These are phyloP conservation scores for Protonibea diacanthus DNA, from an alignment of 2,797 vertebrate species.

Conservation along the genomic window DNA sequence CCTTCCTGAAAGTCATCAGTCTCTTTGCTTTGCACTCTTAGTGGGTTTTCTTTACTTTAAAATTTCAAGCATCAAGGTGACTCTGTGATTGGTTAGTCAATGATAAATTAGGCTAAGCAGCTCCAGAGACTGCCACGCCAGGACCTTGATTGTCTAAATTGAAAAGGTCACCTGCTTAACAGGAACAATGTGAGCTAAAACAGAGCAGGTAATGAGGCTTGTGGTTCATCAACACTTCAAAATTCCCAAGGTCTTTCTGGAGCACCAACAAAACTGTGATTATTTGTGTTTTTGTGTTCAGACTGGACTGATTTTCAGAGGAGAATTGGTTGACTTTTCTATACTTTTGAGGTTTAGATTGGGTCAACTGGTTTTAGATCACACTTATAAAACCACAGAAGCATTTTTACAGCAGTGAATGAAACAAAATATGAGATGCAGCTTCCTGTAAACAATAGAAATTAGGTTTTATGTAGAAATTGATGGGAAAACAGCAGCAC, in stretches of 20 bases:
- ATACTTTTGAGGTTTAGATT: not conserved
- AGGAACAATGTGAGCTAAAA: constrained; percentile 25
- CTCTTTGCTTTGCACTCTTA: too few relatives aligned
- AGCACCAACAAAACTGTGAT: constrained; percentile 20
- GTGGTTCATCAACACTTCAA: constrained; percentile 19
- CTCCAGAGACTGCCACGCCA: not conserved
- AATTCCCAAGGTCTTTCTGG: constrained; percentile 10
- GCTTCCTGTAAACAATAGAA: constrained; percentile 8
- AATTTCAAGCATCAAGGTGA: not conserved
- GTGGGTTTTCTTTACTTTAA: not conserved
- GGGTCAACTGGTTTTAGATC: not conserved
- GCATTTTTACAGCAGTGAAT: not conserved
- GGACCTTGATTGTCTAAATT: constrained; percentile 8
- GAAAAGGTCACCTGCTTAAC: constrained; percentile 37
- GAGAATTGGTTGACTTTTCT: not conserved
- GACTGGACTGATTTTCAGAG: not conserved
- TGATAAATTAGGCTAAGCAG: constrained; percentile 21
- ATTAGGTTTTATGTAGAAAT: constrained; percentile 24
- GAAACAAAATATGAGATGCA: not conserved
- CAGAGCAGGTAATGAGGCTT: constrained; percentile 48
- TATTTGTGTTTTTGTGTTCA: constrained; percentile 9
- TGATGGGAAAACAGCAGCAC: constrained; percentile 20
- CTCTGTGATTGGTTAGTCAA: not conserved
- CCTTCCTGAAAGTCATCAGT: not conserved
- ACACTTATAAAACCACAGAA: not conserved